These are phyloP conservation scores for Sula dactylatra DNA, from an alignment of 2,113 vertebrate genomes.

Conservation along the genomic window DNA sequence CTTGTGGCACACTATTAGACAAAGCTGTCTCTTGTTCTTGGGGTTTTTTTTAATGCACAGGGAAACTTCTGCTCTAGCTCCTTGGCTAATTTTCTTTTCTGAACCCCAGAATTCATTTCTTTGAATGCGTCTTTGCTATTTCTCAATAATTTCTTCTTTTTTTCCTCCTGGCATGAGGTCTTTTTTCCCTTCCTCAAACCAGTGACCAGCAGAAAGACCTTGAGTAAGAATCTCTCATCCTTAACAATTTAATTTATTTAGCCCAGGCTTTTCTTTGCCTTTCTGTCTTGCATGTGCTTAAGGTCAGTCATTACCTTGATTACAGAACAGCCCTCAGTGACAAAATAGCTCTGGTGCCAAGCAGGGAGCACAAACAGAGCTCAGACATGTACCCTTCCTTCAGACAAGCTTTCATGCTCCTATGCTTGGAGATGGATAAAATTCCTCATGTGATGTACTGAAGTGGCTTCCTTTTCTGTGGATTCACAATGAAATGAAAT, in stretches of 20 bases:
- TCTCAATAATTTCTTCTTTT: background rate
- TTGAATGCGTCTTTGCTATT: background rate
- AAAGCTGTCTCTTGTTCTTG: background rate
- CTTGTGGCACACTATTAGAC: background rate
- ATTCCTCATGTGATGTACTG: background rate
- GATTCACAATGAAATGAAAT: background rate
- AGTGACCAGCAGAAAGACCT: background rate
- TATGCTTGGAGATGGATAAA: background rate
- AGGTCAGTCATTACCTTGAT: background rate
- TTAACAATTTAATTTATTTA: background rate
- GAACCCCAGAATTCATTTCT: background rate
- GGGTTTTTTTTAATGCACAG: background rate
- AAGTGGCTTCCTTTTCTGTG: background rate
- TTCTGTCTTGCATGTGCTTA: background rate
- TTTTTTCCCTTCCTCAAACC: background rate
- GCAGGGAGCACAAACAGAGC: background rate
- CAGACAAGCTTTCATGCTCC: background rate
- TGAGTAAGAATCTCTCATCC: background rate
- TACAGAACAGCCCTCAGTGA: background rate
- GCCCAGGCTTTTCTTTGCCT: background rate
- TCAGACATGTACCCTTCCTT: background rate
- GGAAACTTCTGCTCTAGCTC: background rate
- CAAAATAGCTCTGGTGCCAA: background rate
- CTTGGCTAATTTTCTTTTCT: background rate
- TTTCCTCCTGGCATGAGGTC: background rate